These are phyloP conservation scores for Perithous albicinctus DNA, from an alignment of 2,888 invertebrate species.

Conservation along the genomic window DNA sequence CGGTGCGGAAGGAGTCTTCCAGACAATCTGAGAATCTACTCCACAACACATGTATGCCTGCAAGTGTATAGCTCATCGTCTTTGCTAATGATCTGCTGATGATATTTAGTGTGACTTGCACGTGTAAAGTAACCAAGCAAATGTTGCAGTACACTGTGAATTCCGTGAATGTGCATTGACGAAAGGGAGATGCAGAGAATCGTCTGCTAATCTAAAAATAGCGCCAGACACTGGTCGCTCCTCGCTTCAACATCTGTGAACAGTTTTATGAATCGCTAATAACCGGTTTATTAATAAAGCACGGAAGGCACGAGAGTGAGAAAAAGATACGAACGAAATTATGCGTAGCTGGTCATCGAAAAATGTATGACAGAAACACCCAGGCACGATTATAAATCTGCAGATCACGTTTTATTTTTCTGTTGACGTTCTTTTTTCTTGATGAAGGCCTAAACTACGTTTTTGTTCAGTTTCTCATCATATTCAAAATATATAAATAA, in stretches of 20 bases:
- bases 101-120: constrained; percentile 66
- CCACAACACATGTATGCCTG: constrained; percentile 24
- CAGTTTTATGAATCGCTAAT: constrained; percentile 59
- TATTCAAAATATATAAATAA: too few relatives aligned
- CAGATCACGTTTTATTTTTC: background rate
- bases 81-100: constrained; percentile 69
- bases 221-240: constrained; percentile 33
- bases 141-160: constrained; percentile 18
- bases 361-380: background rate
- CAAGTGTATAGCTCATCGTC: constrained; percentile 41
- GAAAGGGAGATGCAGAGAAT: constrained; percentile 13
- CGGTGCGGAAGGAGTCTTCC: constrained; percentile 38
- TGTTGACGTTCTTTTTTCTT: too few relatives aligned
- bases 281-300: constrained; percentile 65
- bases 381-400: background rate
- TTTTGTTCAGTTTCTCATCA: background rate
- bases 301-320: background rate
- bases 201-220: constrained; percentile 53
- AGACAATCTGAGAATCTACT: constrained; percentile 38
- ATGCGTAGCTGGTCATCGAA: too few relatives aligned
- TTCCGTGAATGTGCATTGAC: constrained; percentile 31
- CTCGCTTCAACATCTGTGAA: constrained; percentile 49
- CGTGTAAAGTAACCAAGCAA: constrained; percentile 53
- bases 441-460: background rate
- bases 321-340: background rate